phyloP scores from a whole-genome alignment of 2,888 invertebrate genomes.

The Encarsia formosa region DNA sequence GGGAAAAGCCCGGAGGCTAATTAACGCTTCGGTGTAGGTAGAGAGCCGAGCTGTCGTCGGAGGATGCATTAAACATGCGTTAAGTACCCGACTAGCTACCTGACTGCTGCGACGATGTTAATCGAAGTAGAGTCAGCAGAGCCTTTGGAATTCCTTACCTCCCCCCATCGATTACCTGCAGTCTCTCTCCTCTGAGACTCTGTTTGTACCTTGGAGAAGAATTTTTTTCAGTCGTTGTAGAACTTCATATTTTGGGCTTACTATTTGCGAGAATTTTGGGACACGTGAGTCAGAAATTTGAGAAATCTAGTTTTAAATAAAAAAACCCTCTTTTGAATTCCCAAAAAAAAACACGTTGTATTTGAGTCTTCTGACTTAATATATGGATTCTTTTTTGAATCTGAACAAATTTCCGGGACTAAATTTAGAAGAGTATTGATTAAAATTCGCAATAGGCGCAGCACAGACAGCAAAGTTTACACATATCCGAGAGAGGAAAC shows the following conservation, averaged over 20 bases:
- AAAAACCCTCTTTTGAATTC: too few relatives aligned
- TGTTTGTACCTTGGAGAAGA: not conserved
- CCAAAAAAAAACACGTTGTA: too few relatives aligned
- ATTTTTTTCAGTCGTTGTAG: too few relatives aligned
- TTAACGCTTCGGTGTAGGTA: conserved; percentile 21
- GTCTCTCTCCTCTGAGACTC: not conserved
- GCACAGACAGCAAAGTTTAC: too few relatives aligned
- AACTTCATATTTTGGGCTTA: too few relatives aligned
- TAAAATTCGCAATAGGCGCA: too few relatives aligned
- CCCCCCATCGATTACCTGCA: conserved; percentile 23
- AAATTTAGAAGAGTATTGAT: too few relatives aligned
- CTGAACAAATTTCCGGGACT: too few relatives aligned
- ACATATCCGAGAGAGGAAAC: not conserved
- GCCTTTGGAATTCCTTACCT: conserved; percentile 26
- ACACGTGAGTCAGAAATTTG: not conserved
- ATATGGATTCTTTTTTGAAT: too few relatives aligned
- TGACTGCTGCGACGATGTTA: conserved; percentile 27
- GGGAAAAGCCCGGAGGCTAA: conserved; percentile 20
- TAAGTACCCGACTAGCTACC: conserved; percentile 13
- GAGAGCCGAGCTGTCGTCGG: conserved; percentile 5
- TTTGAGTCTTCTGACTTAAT: too few relatives aligned
- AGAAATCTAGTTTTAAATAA: too few relatives aligned
- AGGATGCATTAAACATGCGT: conserved; percentile 28
- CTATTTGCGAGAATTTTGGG: not conserved
- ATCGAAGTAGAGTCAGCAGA: conserved; percentile 28